Conservation (phyloP, 2,797 vertebrate species). For the Luscinia luscinia region DNA sequence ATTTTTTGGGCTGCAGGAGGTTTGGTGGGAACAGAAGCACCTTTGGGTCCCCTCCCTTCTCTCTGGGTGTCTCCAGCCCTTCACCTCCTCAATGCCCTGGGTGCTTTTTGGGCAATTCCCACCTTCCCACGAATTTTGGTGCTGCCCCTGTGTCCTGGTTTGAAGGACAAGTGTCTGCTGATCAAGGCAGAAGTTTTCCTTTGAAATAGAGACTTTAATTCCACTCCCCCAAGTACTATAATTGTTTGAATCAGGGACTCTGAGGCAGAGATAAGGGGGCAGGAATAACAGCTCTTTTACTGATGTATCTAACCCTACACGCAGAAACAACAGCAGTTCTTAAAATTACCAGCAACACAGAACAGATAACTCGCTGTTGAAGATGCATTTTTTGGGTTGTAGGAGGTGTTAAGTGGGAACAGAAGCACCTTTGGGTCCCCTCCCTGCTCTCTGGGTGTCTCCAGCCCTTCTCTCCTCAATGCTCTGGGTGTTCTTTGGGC, state of each 20-base stretch:
- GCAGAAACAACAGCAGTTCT: no score
- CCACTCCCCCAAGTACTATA: no score
- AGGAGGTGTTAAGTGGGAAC: neutral
- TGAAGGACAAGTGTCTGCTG: no score
- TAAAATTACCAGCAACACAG: no score
- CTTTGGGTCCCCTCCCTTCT: neutral
- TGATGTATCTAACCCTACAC: no score
- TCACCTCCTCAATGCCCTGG: fast-evolving
- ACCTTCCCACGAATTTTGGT: fast-evolving
- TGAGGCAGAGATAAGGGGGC: no score
- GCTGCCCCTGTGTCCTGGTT: neutral
- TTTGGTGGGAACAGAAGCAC: neutral
- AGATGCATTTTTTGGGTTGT: neutral
- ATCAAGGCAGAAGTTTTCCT: no score
- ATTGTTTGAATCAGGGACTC: no score
- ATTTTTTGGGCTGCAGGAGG: neutral
- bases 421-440: neutral
- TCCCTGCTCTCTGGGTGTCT: neutral
- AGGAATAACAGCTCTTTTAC: no score
- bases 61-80: neutral
- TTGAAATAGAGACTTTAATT: no score
- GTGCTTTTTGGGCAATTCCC: neutral
- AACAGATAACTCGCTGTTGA: no score
- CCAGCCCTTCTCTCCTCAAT: fast-evolving
- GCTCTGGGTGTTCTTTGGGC: neutral